Base-by-base conservation (phyloP, 2,888 invertebrate genomes). In the Aphodius granarius region DNA sequence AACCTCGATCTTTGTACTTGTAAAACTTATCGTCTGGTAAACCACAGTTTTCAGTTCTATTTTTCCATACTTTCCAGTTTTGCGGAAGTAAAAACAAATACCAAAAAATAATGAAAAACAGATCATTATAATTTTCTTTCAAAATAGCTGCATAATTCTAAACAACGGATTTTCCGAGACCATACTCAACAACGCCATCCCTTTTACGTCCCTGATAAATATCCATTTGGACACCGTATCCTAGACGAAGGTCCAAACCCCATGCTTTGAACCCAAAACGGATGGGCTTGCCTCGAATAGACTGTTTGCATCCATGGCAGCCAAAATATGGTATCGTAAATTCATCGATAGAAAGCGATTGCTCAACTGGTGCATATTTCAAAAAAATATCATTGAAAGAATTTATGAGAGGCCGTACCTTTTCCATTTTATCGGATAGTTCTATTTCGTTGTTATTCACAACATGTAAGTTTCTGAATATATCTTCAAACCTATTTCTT, bases 251-350 rank as follows among this genome's bases (percentile, higher is more conserved):
- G 21, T 2, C 13, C 9, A 70, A 9, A 22, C 2, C 3, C 22
- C 70, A 70, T 20, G 16, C 20, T 21, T 21, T 70, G 21, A 20
- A 70, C 3, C 70, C 70, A 70, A 70, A 70, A 21, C 70, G 20
- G 5, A 20, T 22, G 13, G 22, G 70, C 21, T 70, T 70, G 15
- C 22, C 21, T 2, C 21, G 19, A 5, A 70, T 70, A 21, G 15
- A 70, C 22, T 70, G 13, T 21, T 23, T 18, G 16, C 70, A 70
- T 6, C 5, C 20, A 20, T 70, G 70, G 5, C 22, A 3, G 9
- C 20, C 70, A 20, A 20, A 70, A 70, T 70, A 70, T 6, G 70
- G 22, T 9, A 70, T 22, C 70, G 21, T 70, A 5, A 13, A 20
- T 21, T 18, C 21, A 20, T 70, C 70, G 1, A 70, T 21, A 15